Conservation (phyloP, 1,140 invertebrate genomes). For the Polypedilum pembai region DNA sequence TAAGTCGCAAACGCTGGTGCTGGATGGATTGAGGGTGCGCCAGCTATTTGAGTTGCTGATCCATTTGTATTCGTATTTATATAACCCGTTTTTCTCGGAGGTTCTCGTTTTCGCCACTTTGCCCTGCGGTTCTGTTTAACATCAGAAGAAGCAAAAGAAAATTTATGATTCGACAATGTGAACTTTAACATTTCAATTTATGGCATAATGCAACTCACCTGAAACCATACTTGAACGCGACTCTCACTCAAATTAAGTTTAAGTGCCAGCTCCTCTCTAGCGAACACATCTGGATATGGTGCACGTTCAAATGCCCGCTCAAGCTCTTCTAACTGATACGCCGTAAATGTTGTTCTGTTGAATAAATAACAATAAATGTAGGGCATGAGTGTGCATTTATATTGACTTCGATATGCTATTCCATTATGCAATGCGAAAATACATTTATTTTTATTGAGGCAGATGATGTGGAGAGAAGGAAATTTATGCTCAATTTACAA, state of each 20-base stretch:
- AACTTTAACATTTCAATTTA: background rate
- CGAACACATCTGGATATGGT: constrained; percentile 95
- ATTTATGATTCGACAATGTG: background rate
- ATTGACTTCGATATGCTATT: no score
- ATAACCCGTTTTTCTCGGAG: constrained; percentile 85
- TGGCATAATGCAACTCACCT: background rate
- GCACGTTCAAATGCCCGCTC: constrained; percentile 90
- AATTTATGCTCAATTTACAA: no score
- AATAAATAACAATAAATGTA: no score
- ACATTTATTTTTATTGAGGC: no score
- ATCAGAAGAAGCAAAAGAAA: background rate
- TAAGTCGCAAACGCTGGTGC: constrained; percentile 56
- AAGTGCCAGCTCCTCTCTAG: constrained; percentile 84
- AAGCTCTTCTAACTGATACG: constrained; percentile 89
- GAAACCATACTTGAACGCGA: constrained; percentile 72
- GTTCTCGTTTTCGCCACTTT: constrained; percentile 97
- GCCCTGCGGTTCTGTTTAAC: constrained; percentile 78
- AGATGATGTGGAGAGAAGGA: no score
- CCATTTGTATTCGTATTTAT: constrained; percentile 53
- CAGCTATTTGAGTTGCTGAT: constrained; percentile 51
- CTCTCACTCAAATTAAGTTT: constrained; percentile 87
- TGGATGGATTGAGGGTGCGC: constrained; percentile 49
- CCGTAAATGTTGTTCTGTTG: constrained; percentile 88
- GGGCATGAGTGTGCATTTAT: no score
- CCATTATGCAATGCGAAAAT: no score